These are phyloP conservation scores for Coptotermes formosanus DNA, from an alignment of 1,140 invertebrate genomes.

Conservation along the genomic window DNA sequence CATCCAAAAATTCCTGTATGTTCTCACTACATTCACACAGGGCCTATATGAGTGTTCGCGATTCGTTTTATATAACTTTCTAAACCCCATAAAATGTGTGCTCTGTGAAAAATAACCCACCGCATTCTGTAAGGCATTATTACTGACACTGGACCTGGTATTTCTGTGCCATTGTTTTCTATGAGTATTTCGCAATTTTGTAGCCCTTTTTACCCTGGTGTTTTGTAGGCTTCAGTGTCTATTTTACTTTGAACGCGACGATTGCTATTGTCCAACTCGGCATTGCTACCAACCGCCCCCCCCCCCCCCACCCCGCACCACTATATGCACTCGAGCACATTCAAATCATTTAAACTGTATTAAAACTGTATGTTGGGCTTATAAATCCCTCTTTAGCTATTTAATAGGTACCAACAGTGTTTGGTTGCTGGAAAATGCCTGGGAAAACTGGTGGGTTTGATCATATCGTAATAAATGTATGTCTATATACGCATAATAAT, in stretches of 20 bases:
- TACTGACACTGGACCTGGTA: not conserved
- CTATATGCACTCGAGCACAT: not conserved
- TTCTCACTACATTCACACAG: not conserved
- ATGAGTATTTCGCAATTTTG: not conserved
- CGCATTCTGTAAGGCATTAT: not conserved
- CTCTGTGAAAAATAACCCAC: not conserved
- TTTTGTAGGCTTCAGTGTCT: not conserved
- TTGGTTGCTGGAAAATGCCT: not conserved
- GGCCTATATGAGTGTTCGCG: constrained; percentile 1
- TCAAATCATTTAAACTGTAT: constrained; percentile 19
- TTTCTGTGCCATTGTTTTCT: not conserved
- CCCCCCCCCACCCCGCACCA: not conserved
- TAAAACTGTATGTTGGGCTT: constrained; percentile 12
- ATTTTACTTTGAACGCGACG: not conserved
- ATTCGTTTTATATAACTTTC: constrained; percentile 13
- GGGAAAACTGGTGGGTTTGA: not conserved
- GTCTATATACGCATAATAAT: constrained; percentile 10
- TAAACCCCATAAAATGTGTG: constrained; percentile 12
- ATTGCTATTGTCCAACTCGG: not conserved
- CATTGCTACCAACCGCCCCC: not conserved
- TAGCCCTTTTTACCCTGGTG: not conserved
- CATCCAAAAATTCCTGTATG: not conserved
- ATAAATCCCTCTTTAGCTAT: constrained; percentile 16
- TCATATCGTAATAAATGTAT: constrained; percentile 7
- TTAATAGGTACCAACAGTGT: constrained; percentile 8